Base-by-base conservation (phyloP, 2,888 invertebrate genomes). In the Pristionchus mayeri region DNA sequence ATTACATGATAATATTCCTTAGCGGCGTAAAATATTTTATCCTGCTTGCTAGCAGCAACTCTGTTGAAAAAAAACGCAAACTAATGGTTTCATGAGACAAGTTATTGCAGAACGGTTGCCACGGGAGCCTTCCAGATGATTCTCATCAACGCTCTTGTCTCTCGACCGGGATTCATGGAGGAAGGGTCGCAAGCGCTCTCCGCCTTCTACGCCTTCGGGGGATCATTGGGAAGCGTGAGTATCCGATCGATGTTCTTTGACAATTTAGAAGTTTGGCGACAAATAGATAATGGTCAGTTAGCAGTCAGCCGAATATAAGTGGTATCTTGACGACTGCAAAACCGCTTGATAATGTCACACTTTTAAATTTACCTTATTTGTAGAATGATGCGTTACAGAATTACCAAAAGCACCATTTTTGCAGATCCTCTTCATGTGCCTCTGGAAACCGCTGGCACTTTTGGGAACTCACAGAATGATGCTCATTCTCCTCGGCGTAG, bases 91-190 rank as follows among this genome's bases (percentile, higher is more conserved):
- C 24, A 9, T 16, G 63, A 63, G 16, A 24, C 2, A 3, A 7
- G 13, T n/a, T 40, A 27, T 11, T 86, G 1, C 21, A 88, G 90
- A 37, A 86, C 85, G 50, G 88, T 87, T 76, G 89, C 87, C 11
- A 87, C 87, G 75, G 89, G 88, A 21, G 88, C 88, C 71, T 91
- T 90, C 75, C 83, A 89, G 76, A 87, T 90, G 24, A 89, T 90
- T 24, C 88, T 88, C 86, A 88, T 90, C 18, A 89, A 89, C 50
- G 83, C 86, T 13, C 85, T 91, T 0, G 85, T 91, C 0, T 87
- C 89, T 18, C 85, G 82, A 4, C 67, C 75, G 37, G 89, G 89
- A 3, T 87, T 87, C 63, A 85, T 90, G 50, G 87, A 87, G 57
- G 86, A 87, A 16, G 89, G 89, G 9, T 89, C 90, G 2, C 67